Conservation (phyloP, 1,140 invertebrate genomes). For the Diplogasteroides magnus region DNA sequence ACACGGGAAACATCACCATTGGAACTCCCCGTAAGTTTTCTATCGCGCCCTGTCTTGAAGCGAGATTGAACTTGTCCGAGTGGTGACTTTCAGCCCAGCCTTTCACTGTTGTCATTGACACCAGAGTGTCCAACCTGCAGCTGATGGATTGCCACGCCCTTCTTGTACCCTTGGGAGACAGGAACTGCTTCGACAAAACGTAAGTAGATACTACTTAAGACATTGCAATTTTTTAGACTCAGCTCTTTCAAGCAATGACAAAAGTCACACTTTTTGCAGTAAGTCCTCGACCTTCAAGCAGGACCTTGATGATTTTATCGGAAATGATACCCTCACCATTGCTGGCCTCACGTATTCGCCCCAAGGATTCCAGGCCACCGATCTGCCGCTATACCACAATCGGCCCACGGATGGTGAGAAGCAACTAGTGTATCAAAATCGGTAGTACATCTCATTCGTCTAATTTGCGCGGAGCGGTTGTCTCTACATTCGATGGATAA, state of each 20-base stretch:
- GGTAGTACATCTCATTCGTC: too few species aligned
- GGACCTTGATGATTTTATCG: slow-evolving; percentile 9
- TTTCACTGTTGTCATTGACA: slow-evolving; percentile 23
- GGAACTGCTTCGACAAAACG: background rate
- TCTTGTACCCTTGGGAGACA: background rate
- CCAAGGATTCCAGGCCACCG: slow-evolving; percentile 25
- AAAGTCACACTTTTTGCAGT: background rate
- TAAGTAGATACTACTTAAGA: background rate
- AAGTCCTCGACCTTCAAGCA: background rate
- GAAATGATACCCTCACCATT: slow-evolving; percentile 11
- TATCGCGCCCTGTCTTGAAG: background rate
- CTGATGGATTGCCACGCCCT: slow-evolving; percentile 15
- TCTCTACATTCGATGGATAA: background rate
- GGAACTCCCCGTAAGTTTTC: slow-evolving; percentile 4
- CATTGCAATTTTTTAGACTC: background rate
- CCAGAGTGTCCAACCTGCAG: slow-evolving; percentile 22
- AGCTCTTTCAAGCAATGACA: background rate
- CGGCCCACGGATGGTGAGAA: slow-evolving; percentile 22
- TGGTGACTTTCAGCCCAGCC: slow-evolving; percentile 8
- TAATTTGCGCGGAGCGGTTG: background rate
- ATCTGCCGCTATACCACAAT: too few species aligned
- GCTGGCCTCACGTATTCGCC: slow-evolving; percentile 6
- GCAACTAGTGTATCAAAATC: too few species aligned
- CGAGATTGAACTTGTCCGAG: background rate
- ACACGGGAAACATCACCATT: slow-evolving; percentile 18